A percentile compares a stretch with the other conserved stretches of the same genome.
These are phyloP conservation scores for Limnephilus auricula DNA, from an alignment of 2,888 invertebrate genomes.

Conservation along the genomic window DNA sequence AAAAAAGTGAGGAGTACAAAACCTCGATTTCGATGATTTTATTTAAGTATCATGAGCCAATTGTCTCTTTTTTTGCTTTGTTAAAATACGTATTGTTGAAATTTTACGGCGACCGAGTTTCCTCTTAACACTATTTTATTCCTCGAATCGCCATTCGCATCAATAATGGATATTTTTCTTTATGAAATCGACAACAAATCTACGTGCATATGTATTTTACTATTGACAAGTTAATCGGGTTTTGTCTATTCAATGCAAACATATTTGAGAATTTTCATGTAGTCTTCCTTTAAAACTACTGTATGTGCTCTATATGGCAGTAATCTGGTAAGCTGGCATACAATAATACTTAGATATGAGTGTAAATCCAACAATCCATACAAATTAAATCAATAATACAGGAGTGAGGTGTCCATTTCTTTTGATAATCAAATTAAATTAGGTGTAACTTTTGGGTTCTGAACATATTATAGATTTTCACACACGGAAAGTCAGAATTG, in stretches of 20 bases:
- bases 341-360: neutral
- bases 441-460: too few species aligned
- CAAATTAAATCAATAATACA: neutral
- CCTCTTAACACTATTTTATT: slow-evolving; percentile 6
- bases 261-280: neutral
- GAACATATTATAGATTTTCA: neutral
- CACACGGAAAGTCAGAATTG: neutral
- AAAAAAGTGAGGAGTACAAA: too few species aligned
- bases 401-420: neutral
- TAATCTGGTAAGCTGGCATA: neutral
- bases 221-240: slow-evolving; percentile 39
- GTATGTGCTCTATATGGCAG: neutral
- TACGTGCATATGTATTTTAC: neutral
- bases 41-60: too few species aligned
- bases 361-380: neutral
- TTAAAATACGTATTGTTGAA: too few species aligned
- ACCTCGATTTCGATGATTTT: too few species aligned
- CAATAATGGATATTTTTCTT: neutral
- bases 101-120: too few species aligned
- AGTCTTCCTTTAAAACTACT: neutral
- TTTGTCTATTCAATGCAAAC: slow-evolving; percentile 9
- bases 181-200: neutral
- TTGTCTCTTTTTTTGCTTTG: too few species aligned
- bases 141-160: neutral
- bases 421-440: too few species aligned